Percentiles rank a stretch among this genome's conserved stretches.
Conservation (phyloP, 2,888 invertebrate genomes). For the Acrobasis repandana region DNA sequence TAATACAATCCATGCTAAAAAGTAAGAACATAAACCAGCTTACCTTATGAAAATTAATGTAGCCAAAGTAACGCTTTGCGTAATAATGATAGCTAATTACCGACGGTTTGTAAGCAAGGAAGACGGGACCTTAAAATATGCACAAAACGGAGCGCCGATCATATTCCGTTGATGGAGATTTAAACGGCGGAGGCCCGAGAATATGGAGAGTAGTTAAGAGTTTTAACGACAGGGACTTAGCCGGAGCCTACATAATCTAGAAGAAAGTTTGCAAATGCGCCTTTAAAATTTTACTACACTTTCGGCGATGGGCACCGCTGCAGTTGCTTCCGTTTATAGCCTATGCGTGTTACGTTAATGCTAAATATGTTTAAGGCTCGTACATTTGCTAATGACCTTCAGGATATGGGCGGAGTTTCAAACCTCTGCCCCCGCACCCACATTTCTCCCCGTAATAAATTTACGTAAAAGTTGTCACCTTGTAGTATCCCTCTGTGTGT, state of each 20-base stretch:
- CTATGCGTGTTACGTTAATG: not conserved
- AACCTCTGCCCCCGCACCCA: no score
- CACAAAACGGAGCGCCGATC: conserved; percentile 38
- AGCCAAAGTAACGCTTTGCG: conserved; percentile 12
- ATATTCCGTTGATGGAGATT: conserved; percentile 51
- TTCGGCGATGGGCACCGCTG: conserved; percentile 13
- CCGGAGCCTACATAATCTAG: conserved; percentile 45
- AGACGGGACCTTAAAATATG: conserved; percentile 36
- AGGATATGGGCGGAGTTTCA: no score
- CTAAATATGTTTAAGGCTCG: no score
- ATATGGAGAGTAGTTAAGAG: conserved; percentile 58
- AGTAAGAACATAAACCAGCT: not conserved
- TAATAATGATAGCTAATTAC: conserved; percentile 19
- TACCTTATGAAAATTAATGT: not conserved
- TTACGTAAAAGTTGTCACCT: no score
- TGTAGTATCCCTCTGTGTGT: no score
- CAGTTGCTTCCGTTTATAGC: conserved; percentile 6
- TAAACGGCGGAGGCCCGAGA: conserved; percentile 47
- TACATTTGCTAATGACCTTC: no score
- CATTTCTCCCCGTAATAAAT: no score
- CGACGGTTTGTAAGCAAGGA: conserved; percentile 19
- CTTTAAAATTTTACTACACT: conserved; percentile 39
- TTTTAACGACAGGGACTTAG: conserved; percentile 62
- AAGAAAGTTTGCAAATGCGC: conserved; percentile 46
- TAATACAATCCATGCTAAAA: no score